Base-by-base conservation (phyloP, 2,888 invertebrate species). In the Chrysotoxum bicinctum region DNA sequence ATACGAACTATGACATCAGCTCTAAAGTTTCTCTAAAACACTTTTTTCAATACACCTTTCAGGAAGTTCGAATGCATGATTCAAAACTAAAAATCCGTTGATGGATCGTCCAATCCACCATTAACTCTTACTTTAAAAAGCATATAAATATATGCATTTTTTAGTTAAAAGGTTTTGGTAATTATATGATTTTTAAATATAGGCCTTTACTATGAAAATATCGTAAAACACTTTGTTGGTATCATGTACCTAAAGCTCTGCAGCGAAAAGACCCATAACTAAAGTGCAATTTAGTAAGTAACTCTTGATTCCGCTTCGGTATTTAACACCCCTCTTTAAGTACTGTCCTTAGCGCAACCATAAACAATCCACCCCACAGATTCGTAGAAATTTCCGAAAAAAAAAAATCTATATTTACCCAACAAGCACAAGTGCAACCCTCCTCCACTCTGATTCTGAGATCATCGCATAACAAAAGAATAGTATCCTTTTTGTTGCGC, bases 351-450 rank as follows among this genome's bases (percentile, higher is more conserved):
- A 76, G 60, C 69, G 56, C 69, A 50, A 77, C 70, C 78, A 82
- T 86, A 86, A 86, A 86, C 82, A 86, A 82, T 78, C 82, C 86
- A 82, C 86, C 86, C 86, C 84, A 74, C 62, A 79, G 74, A 82
- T 82, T 81, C 64, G 37, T 43, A 10, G 9, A 64, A 48, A 43
- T 75, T 26, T n/a, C 50, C 23, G 8, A 40, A 40, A 43, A 43
- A 1, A 14, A 48, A 43, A 50, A 50, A 26, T 2, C 2, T 69
- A 72, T 77, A 76, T 84, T 77, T 77, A 70, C 66, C 74, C 83
- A 83, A 77, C 60, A 56, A 56, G 30, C 50, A 85, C 85, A 85
- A 81, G 81, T 85, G 85, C 81, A 85, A 77, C 85, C 73, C 81
- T 77, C 76, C 52, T 66, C 43, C 69, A 50, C 45, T 72, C 72